phyloP scores from a whole-genome alignment of 2,113 vertebrate species.

The Marcusenius ussheri region DNA sequence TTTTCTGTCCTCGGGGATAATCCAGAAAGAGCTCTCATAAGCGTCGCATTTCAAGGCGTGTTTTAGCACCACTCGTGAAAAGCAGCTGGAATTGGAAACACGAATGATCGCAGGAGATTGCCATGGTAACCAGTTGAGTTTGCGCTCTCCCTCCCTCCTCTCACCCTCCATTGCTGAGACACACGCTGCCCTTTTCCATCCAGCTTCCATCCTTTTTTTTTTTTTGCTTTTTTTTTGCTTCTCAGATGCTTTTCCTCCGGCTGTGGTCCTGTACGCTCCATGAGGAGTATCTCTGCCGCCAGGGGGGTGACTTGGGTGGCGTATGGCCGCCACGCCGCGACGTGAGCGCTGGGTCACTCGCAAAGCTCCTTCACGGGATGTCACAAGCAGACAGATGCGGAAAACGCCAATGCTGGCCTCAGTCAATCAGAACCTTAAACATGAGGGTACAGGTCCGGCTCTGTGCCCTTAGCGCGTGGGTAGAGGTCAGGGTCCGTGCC shows the following conservation, averaged over 20 bases:
- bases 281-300: neutral
- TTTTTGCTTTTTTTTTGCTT: neutral
- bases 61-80: neutral
- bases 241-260: neutral
- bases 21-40: neutral
- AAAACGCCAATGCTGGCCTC: neutral
- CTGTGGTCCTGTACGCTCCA: neutral
- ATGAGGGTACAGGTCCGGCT: neutral
- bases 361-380: neutral
- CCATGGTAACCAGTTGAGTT: constrained; percentile 7
- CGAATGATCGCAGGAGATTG: neutral
- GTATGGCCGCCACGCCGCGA: neutral
- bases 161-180: neutral
- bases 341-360: neutral
- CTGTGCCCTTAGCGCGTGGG: neutral
- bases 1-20: neutral
- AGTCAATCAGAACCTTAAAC: neutral
- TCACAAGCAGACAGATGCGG: neutral
- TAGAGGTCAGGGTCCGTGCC: too few species aligned
- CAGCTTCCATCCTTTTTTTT: neutral
- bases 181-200: neutral
- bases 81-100: neutral
- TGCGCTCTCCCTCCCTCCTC: neutral
- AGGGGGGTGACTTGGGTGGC: neutral
- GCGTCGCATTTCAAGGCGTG: neutral